Base-by-base conservation (phyloP, 2,797 vertebrate genomes). In the Synaphobranchus kaupii region DNA sequence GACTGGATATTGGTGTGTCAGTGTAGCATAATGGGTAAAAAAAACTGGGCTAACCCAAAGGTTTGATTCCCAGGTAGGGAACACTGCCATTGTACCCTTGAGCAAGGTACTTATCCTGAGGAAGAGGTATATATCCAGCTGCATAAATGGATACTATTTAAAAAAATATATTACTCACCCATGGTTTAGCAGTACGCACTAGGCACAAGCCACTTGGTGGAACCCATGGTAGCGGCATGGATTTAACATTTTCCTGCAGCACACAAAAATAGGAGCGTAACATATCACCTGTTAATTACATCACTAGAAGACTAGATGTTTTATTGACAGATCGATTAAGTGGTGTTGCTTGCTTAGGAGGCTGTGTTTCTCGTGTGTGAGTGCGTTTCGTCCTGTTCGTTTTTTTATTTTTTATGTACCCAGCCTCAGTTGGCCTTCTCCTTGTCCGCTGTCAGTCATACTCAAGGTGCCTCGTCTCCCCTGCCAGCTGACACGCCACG, bases 321-420 rank as follows among this genome's bases (percentile, higher is more conserved):
- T 81, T 17, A 50, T 54, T n/a, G n/a, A 83, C 8, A 28, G 48
- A 39, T 52, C 22, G 48, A 76, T 52, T 25, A 0, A n/a, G 50
- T 12, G 48, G 4, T 44, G 39, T 22, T 56, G 60, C n/a, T 63
- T 81, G 68, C 78, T 28, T 54, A 22, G 44, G 48, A 78, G 54
- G 82, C 50, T 84, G 71, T 85, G 28, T 73, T 63, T 87, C 3
- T 76, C 80, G 22, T 84, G 82, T 73, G 86, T 86, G 86, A 39
- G 50, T 81, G 20, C 31, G 76, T 87, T 54, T 66, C 6, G 25
- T 58, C 10, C 66, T 83, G 50, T 83, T n/a, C 17, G 1, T 50
- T 8, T 25, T 34, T 76, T n/a, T 6, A 22, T 56, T 56, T 9
- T 71, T n/a, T 71, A 4, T 31, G 54, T 73, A 60, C 66, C 2